Evolutionary conservation across 2,888 invertebrate genomes (phyloP).

Genomic region (Carterocephalus palaemon): DNA sequence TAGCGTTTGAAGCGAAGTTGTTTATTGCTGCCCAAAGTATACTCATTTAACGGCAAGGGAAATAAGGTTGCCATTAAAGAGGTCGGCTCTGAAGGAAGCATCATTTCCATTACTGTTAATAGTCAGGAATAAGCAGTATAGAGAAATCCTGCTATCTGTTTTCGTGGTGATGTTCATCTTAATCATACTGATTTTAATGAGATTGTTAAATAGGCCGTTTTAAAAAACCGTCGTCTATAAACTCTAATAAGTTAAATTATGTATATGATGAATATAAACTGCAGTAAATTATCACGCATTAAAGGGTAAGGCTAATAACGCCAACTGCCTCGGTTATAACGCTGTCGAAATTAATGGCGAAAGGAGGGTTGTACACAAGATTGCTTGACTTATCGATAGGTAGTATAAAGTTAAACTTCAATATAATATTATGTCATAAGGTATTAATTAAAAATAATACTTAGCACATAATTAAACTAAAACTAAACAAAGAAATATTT

Average conservation of each 20-base stretch:
- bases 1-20: constrained; percentile 33
- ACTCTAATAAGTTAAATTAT: constrained; percentile 74
- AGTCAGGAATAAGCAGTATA: constrained; percentile 36
- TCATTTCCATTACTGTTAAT: constrained; percentile 38
- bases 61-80: constrained; percentile 37
- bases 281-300: constrained; percentile 76
- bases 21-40: constrained; percentile 33
- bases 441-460: neutral
- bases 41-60: constrained; percentile 31
- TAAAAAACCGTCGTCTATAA: too few species aligned
- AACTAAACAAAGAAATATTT: too few species aligned
- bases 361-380: constrained; percentile 43
- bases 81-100: constrained; percentile 36
- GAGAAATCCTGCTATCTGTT: constrained; percentile 24
- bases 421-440: neutral
- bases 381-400: constrained; percentile 11
- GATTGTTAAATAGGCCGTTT: too few species aligned
- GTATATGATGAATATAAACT: constrained; percentile 74
- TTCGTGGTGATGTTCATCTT: constrained; percentile 2
- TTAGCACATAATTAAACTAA: too few species aligned
- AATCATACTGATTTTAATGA: too few species aligned
- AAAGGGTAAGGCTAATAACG: constrained; percentile 73
- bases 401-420: neutral
- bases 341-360: constrained; percentile 70
- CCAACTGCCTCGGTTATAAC: constrained; percentile 70